Evolutionary conservation across 2,888 invertebrate species (phyloP).

Genomic region (Dysmachus trigonus): DNA sequence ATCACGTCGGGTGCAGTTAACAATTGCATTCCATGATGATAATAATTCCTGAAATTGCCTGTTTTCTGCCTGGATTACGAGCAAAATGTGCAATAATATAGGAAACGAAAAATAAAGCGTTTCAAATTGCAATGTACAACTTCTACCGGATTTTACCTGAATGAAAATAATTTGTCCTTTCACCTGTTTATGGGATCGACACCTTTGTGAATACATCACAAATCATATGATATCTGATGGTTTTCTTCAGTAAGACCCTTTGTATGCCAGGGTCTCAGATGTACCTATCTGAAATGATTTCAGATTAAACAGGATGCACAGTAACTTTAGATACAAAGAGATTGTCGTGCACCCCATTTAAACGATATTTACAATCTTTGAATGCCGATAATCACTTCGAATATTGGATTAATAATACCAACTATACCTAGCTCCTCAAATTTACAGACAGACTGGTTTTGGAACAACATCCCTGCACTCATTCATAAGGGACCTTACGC

Average conservation of each 20-base stretch:
- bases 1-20: not conserved
- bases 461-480: not conserved
- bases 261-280: not conserved
- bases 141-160: not conserved
- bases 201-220: not conserved
- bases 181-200: slow-evolving; percentile 6
- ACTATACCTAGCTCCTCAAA: not conserved
- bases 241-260: not conserved
- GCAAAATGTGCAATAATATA: not conserved
- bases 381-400: not conserved
- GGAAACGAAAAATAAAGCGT: not conserved
- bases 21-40: slow-evolving; percentile 24
- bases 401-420: slow-evolving; percentile 26
- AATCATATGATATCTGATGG: not conserved
- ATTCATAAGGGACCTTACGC: not conserved
- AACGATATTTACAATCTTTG: not conserved
- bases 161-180: not conserved
- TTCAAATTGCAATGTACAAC: slow-evolving; percentile 1
- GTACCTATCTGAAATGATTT: not conserved
- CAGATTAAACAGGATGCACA: not conserved
- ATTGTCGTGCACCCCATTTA: not conserved
- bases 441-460: not conserved
- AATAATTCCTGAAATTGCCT: slow-evolving; percentile 31
- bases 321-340: not conserved
- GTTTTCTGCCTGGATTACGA: slow-evolving; percentile 17